Evolutionary conservation across 2,797 vertebrate species (phyloP).

Genomic region (Prunella strophiata): DNA sequence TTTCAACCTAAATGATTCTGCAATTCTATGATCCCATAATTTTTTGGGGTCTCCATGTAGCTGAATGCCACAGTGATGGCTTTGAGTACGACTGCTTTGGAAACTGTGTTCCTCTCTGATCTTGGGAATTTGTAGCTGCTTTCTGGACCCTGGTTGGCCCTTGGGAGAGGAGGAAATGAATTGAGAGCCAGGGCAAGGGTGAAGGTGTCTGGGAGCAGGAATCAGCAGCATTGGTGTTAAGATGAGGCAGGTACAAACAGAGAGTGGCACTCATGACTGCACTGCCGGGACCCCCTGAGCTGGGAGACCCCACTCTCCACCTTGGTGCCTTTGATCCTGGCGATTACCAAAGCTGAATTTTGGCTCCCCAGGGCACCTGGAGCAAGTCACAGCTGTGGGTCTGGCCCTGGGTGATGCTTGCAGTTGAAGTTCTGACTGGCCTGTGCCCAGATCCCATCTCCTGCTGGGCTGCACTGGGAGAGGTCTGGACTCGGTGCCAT

Average conservation of each 20-base stretch:
- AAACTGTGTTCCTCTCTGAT: too few relatives aligned
- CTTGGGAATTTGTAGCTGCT: not conserved
- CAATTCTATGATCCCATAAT: not conserved
- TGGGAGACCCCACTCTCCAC: accelerated
- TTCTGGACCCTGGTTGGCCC: not conserved
- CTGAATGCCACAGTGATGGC: not conserved
- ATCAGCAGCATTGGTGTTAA: not conserved
- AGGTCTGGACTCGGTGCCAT: not conserved
- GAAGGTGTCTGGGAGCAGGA: not conserved
- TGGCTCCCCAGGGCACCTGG: accelerated
- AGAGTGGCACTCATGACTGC: accelerated
- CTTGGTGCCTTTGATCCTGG: not conserved
- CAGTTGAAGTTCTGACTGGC: not conserved
- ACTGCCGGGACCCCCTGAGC: accelerated
- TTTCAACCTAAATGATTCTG: not conserved
- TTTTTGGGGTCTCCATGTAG: not conserved
- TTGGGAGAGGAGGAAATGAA: not conserved
- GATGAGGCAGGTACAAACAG: not conserved
- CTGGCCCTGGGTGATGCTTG: not conserved
- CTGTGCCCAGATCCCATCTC: not conserved
- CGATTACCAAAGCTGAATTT: accelerated
- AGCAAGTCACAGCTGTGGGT: accelerated
- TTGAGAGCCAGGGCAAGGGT: not conserved
- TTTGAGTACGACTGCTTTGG: not conserved
- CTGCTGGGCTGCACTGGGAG: not conserved